Percentiles rank a stretch among this genome's conserved stretches.
These are phyloP conservation scores for Philonicus albiceps DNA, from an alignment of 2,888 invertebrate genomes.

Conservation along the genomic window DNA sequence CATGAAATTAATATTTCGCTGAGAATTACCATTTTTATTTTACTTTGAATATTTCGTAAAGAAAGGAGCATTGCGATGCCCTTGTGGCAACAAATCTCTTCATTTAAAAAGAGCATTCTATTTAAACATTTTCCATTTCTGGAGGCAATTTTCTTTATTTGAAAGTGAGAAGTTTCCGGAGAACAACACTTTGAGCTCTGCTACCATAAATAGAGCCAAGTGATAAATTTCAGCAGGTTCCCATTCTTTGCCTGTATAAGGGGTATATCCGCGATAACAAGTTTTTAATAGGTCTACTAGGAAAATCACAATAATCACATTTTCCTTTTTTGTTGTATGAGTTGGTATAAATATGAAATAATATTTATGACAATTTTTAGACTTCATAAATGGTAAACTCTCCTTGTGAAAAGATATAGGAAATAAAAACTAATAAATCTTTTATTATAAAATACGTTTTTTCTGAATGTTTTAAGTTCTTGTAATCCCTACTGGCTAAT, in stretches of 20 bases:
- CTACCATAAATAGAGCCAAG: slow-evolving; percentile 19
- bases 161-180: not conserved
- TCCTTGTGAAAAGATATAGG: not conserved
- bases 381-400: not conserved
- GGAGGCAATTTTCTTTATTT: slow-evolving; percentile 10
- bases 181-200: not conserved
- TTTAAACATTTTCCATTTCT: not conserved
- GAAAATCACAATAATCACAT: not conserved
- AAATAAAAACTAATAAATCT: not conserved
- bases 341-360: not conserved
- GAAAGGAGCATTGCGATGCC: not conserved
- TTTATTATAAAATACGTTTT: too few species aligned
- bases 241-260: not conserved
- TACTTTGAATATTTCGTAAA: not conserved
- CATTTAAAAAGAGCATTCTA: not conserved
- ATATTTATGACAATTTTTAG: not conserved
- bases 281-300: not conserved
- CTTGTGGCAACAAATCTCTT: not conserved
- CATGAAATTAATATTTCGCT: not conserved
- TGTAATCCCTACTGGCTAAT: too few species aligned
- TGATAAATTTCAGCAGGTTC: slow-evolving; percentile 1
- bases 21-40: not conserved
- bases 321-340: not conserved
- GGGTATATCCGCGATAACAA: not conserved
- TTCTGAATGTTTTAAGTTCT: too few species aligned